phyloP scores from a whole-genome alignment of 2,888 invertebrate genomes.

The Cantharis rufa region DNA sequence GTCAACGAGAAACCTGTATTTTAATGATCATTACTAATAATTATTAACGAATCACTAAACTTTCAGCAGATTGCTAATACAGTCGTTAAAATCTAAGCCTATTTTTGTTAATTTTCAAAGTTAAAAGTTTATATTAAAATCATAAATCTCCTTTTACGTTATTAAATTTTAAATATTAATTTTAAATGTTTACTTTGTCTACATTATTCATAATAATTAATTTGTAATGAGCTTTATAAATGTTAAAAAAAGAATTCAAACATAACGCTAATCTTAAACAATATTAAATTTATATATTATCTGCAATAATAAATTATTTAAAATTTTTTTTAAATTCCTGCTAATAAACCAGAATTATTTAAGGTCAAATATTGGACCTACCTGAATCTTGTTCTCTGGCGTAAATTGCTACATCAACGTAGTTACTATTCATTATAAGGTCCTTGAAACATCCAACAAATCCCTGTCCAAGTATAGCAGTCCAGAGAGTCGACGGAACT shows the following conservation, averaged over 20 bases:
- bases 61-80: neutral
- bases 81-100: neutral
- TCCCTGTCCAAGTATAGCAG: conserved; percentile 84
- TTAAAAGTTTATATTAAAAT: neutral
- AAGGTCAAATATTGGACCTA: conserved; percentile 48
- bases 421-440: conserved; percentile 85
- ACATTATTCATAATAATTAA: neutral
- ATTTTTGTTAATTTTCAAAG: neutral
- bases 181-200: neutral
- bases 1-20: neutral
- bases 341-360: neutral
- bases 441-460: conserved; percentile 94
- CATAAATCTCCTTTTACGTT: neutral
- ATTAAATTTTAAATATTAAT: neutral
- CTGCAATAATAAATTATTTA: too few relatives aligned
- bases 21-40: neutral
- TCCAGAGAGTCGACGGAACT: conserved; percentile 88
- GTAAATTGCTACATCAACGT: conserved; percentile 85
- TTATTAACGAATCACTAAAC: neutral
- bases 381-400: conserved; percentile 90
- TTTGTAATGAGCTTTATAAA: neutral
- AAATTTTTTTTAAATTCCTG: neutral
- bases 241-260: neutral
- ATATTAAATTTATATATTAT: neutral
- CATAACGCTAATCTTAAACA: neutral